Conservation (phyloP, 2,113 vertebrate genomes). For the Mormoops blainvillei region DNA sequence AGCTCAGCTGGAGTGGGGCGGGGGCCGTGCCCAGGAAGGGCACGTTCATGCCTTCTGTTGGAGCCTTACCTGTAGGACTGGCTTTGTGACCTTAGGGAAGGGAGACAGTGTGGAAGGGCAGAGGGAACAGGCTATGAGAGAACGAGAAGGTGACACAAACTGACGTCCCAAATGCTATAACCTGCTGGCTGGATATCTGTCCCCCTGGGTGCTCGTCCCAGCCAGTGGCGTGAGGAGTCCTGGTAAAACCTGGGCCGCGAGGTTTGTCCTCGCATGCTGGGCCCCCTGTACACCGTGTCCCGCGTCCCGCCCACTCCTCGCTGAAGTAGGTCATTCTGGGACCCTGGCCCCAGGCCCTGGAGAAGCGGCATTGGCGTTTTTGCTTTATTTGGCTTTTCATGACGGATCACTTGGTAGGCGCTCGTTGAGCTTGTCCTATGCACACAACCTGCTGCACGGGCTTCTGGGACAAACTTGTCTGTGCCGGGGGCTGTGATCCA, state of each 20-base stretch:
- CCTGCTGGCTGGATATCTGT: rapidly evolving
- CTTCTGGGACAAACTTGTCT: neutral
- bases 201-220: too few relatives aligned
- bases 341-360: neutral
- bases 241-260: neutral
- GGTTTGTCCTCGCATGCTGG: rapidly evolving
- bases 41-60: rapidly evolving
- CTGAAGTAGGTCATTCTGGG: neutral
- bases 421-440: neutral
- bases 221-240: neutral
- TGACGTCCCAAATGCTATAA: rapidly evolving
- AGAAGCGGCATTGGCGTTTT: rapidly evolving
- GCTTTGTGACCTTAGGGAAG: too few relatives aligned
- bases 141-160: neutral
- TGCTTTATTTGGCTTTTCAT: neutral
- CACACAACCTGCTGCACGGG: rapidly evolving
- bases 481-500: neutral
- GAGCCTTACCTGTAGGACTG: rapidly evolving
- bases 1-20: neutral
- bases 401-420: rapidly evolving
- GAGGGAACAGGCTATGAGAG: neutral
- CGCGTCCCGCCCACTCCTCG: too few relatives aligned
- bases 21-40: neutral
- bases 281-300: rapidly evolving
- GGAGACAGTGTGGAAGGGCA: rapidly evolving